Percentiles rank a stretch among this genome's conserved stretches.
These are phyloP conservation scores for Aythya fuligula DNA, from an alignment of 2,797 vertebrate species.

Conservation along the genomic window DNA sequence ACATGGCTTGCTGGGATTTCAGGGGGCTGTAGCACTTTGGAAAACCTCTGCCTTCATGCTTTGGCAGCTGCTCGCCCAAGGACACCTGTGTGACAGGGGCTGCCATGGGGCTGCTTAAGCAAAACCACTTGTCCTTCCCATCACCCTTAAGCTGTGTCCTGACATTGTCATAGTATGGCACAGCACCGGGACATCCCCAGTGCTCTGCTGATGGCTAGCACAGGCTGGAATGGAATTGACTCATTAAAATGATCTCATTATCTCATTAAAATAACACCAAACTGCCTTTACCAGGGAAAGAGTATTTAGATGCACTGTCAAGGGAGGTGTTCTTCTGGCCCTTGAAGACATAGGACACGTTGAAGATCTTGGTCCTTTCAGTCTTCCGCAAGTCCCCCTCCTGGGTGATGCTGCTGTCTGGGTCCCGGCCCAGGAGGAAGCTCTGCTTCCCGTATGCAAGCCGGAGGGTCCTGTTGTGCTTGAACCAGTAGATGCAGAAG, in stretches of 20 bases:
- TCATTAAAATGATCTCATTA: not conserved
- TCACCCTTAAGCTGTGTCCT: not conserved
- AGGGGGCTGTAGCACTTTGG: not conserved
- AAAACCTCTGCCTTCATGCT: not conserved
- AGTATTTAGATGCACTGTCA: not conserved
- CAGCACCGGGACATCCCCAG: not conserved
- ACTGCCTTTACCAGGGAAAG: constrained; percentile 64
- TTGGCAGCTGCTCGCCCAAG: not conserved
- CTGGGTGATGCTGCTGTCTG: accelerated
- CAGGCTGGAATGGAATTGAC: not conserved
- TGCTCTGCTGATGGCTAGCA: not conserved
- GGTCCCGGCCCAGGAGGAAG: not conserved
- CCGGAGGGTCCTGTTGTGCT: not conserved
- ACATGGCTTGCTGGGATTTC: accelerated
- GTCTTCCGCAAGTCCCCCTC: not conserved
- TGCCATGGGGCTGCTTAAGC: not conserved
- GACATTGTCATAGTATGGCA: not conserved
- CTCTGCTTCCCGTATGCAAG: constrained; percentile 67
- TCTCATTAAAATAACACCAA: not conserved
- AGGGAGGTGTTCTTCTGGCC: constrained; percentile 66
- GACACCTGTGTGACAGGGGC: not conserved
- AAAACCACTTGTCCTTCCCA: not conserved
- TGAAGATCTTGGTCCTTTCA: constrained; percentile 28
- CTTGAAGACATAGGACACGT: constrained; percentile 60
- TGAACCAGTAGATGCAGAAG: constrained; percentile 78